Evolutionary conservation across 2,113 vertebrate genomes (phyloP).

Genomic region (Pollimyrus isidori): DNA sequence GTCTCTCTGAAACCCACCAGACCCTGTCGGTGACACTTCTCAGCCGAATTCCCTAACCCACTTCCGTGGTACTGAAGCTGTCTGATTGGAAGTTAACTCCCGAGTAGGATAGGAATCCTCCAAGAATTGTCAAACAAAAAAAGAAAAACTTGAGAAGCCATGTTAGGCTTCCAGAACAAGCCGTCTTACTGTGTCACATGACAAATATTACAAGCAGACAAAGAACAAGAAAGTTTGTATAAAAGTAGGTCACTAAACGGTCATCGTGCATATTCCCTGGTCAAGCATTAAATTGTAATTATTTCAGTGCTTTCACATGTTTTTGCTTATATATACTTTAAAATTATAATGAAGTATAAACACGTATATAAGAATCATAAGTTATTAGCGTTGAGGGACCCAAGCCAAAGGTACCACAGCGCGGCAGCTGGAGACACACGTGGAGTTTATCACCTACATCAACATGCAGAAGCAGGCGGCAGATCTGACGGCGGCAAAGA

Average conservation of each 20-base stretch:
- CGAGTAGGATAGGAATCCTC: background rate
- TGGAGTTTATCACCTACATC: background rate
- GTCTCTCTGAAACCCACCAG: background rate
- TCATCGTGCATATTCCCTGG: background rate
- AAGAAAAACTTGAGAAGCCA: background rate
- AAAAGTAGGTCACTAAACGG: background rate
- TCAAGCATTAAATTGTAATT: background rate
- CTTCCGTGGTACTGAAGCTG: background rate
- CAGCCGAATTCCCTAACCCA: background rate
- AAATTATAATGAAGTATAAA: background rate
- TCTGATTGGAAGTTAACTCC: background rate
- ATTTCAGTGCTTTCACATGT: background rate
- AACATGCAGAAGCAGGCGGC: conserved; percentile 13
- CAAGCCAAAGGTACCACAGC: background rate
- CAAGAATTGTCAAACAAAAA: background rate
- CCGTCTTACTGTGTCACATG: background rate
- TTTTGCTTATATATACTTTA: background rate
- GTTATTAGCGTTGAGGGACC: background rate
- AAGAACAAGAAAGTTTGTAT: background rate
- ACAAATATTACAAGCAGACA: background rate
- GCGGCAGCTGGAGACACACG: background rate
- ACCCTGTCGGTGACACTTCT: background rate
- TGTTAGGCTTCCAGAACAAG: background rate
- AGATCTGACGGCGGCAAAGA: conserved; percentile 21
- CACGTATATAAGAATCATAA: background rate